Percentiles rank a stretch among this genome's conserved stretches.
Evolutionary conservation across 1,140 invertebrate genomes (phyloP).

Genomic region (Pseudomyrmex pallidus): DNA sequence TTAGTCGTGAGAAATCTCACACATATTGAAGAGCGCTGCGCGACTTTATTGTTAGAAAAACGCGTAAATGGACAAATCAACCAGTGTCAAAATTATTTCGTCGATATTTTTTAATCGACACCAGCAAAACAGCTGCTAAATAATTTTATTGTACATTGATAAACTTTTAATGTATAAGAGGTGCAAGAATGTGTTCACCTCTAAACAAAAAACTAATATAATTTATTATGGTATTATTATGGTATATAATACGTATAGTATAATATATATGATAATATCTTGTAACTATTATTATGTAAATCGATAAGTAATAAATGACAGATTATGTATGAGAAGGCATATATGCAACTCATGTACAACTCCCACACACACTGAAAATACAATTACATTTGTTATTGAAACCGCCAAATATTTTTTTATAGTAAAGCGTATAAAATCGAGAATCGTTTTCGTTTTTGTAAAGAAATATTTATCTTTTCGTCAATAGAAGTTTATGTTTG

Average conservation of each 20-base stretch:
- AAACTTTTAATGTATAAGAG: too few species aligned
- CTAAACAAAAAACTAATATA: too few species aligned
- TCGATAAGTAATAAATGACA: conserved; percentile 17
- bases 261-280: neutral
- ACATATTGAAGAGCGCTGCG: neutral
- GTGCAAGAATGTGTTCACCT: too few species aligned
- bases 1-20: neutral
- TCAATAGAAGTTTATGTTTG: too few species aligned
- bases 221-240: too few species aligned
- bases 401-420: neutral
- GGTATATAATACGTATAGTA: neutral
- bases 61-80: conserved; percentile 57
- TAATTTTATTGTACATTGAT: too few species aligned
- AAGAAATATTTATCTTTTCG: too few species aligned
- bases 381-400: neutral
- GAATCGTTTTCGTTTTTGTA: neutral
- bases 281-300: conserved; percentile 30
- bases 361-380: too few species aligned
- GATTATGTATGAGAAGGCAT: neutral
- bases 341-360: conserved; percentile 9
- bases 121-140: neutral
- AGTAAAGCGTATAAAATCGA: too few species aligned
- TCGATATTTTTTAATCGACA: neutral
- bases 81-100: conserved; percentile 57
- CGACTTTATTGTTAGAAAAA: neutral